Conservation (phyloP, 2,797 vertebrate species). For the Anguilla anguilla region DNA sequence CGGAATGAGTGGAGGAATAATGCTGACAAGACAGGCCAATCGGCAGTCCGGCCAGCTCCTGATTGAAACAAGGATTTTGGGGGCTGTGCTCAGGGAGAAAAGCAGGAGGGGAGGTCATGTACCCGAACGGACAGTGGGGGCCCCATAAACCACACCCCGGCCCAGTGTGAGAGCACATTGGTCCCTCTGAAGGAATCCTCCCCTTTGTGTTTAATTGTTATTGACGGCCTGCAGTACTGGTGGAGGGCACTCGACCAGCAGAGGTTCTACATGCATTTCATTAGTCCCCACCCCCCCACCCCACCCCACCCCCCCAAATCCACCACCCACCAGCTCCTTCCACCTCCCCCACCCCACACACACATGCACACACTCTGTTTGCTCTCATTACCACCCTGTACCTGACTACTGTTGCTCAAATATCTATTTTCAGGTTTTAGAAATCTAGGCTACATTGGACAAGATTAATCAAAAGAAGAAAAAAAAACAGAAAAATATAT, state of each 20-base stretch:
- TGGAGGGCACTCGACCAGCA: background rate
- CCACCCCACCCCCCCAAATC: slow-evolving; percentile 54
- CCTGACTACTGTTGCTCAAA: slow-evolving; percentile 2
- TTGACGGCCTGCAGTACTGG: slow-evolving; percentile 2
- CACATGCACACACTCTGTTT: background rate
- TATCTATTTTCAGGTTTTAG: background rate
- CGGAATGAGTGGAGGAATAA: slow-evolving; percentile 78
- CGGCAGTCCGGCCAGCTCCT: slow-evolving; percentile 67
- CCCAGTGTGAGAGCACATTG: slow-evolving; percentile 11
- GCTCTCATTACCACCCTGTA: background rate
- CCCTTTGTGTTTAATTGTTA: slow-evolving; percentile 36
- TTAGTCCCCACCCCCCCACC: slow-evolving; percentile 56
- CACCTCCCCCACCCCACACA: background rate
- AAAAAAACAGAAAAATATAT: background rate
- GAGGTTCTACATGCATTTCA: slow-evolving; percentile 43
- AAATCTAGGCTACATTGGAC: background rate
- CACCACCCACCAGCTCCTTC: slow-evolving; percentile 3
- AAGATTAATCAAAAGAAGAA: background rate
- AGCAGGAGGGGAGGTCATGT: slow-evolving; percentile 32
- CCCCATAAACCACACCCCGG: slow-evolving; percentile 24
- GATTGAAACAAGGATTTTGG: slow-evolving; percentile 57
- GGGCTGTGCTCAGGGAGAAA: slow-evolving; percentile 51
- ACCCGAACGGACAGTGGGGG: slow-evolving; percentile 36
- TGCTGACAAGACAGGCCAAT: slow-evolving; percentile 70
- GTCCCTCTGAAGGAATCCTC: slow-evolving; percentile 32